Conservation (phyloP, 2,888 invertebrate genomes). For the Drosophila multiciliata region DNA sequence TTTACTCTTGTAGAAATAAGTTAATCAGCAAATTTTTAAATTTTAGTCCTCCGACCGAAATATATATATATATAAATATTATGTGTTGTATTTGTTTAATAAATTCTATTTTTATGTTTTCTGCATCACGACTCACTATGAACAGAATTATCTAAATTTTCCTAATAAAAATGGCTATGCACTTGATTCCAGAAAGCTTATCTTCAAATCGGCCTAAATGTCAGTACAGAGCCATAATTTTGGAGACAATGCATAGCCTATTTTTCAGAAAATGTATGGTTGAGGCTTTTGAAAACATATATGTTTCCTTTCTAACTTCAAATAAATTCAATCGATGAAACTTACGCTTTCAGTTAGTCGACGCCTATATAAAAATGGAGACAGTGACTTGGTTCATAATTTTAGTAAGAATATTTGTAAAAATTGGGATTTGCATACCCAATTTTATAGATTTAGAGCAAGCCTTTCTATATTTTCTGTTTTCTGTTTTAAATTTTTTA, state of each 20-base stretch:
- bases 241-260: background rate
- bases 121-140: background rate
- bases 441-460: background rate
- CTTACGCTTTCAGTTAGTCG: background rate
- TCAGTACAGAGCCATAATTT: background rate
- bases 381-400: background rate
- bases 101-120: background rate
- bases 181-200: background rate
- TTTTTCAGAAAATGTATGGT: background rate
- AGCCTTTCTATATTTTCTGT: background rate
- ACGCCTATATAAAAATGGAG: too few relatives aligned
- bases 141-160: background rate
- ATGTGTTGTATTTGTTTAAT: background rate
- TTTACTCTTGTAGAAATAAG: background rate
- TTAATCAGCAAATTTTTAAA: background rate
- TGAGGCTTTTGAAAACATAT: background rate
- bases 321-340: background rate
- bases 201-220: background rate
- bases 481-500: too few relatives aligned
- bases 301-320: background rate
- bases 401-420: background rate
- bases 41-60: background rate
- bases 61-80: background rate
- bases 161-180: background rate
- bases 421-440: background rate